These are phyloP conservation scores for Drosophila mayri DNA, from an alignment of 1,140 invertebrate species.

Conservation along the genomic window DNA sequence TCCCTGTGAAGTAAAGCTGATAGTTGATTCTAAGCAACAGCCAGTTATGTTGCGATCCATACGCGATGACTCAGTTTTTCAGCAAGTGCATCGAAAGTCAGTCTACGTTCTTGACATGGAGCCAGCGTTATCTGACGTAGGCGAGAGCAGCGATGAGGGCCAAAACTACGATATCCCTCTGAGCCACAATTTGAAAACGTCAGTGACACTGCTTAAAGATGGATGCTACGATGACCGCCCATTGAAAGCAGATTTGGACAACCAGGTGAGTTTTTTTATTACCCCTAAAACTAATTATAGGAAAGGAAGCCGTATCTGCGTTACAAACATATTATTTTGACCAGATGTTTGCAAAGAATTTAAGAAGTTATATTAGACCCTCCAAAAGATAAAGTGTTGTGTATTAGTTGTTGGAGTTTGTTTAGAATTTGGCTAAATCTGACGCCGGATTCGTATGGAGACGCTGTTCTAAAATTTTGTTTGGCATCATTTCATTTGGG, in stretches of 20 bases:
- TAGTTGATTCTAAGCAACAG: slow-evolving; percentile 54
- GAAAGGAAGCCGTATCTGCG: no score
- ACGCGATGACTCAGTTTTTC: slow-evolving; percentile 24
- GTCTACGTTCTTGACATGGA: slow-evolving; percentile 71
- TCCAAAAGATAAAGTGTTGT: not conserved
- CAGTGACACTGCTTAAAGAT: slow-evolving; percentile 22
- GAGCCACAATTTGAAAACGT: slow-evolving; percentile 54
- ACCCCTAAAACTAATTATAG: no score
- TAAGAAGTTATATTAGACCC: not conserved
- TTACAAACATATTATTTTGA: no score
- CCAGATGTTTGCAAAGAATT: not conserved
- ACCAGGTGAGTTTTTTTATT: not conserved
- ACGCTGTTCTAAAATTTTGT: no score
- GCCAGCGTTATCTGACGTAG: slow-evolving; percentile 60
- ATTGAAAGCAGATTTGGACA: slow-evolving; percentile 17
- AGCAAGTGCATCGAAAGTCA: slow-evolving; percentile 43
- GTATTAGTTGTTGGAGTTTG: no score
- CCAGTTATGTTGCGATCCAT: slow-evolving; percentile 36
- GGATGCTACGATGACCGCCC: slow-evolving; percentile 37
- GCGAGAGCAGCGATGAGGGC: slow-evolving; percentile 60
- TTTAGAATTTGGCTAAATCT: no score
- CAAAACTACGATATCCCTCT: slow-evolving; percentile 53
- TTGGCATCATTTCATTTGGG: no score
- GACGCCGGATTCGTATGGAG: no score
- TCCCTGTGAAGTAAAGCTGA: slow-evolving; percentile 70